Evolutionary conservation across 1,140 invertebrate species (phyloP), one percentile per base, ranked within the genome.

Genomic region (Atta cephalotes): DNA sequence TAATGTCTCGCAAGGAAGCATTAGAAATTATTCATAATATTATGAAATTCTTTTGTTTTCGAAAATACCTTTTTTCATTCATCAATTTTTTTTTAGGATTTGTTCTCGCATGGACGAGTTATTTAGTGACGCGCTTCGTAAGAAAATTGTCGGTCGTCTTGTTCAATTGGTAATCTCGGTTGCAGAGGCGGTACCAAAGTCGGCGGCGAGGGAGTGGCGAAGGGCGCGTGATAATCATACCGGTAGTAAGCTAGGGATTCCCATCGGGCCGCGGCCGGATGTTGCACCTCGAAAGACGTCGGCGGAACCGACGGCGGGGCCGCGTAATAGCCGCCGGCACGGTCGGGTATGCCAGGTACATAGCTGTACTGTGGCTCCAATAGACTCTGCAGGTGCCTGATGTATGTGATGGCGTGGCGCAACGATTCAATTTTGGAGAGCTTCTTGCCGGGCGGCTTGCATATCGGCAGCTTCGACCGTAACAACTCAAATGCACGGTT

Each of bases 351-450:
- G 51, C 72, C 88, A 3, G 94, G 87, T 28, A 91, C 39, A 85
- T 94, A 94, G 68, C 65, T 85, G 78, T 93, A 94, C 70, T 94
- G 93, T 0, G 95, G 94, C 28, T 96, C 95, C 62, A 97, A 92
- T 79, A 97, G 93, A 74, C 96, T 96, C 90, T 98, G 97, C 79
- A 98, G 95, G 91, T 98, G 97, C 77, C 97, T 96, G 82, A 98
- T 98, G 92, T 98, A 98, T 65, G 97, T 97, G 85, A 98, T 98
- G 21, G 97, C 97, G 94, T 95, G 98, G 96, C 97, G 96, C 2
- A 98, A 95, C 39, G 97, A 98, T 92, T 98, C 98, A 82, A 98
- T 98, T 95, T 98, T 98, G 1, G 97, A 98, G 87, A 98, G 96
- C 93, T 98, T 98, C 93, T 98, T 98, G n/a, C 98, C 98, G 10